Percentiles rank a stretch among this genome's conserved stretches.
Evolutionary conservation across 2,113 vertebrate genomes (phyloP).

Genomic region (Xiphophorus maculatus): DNA sequence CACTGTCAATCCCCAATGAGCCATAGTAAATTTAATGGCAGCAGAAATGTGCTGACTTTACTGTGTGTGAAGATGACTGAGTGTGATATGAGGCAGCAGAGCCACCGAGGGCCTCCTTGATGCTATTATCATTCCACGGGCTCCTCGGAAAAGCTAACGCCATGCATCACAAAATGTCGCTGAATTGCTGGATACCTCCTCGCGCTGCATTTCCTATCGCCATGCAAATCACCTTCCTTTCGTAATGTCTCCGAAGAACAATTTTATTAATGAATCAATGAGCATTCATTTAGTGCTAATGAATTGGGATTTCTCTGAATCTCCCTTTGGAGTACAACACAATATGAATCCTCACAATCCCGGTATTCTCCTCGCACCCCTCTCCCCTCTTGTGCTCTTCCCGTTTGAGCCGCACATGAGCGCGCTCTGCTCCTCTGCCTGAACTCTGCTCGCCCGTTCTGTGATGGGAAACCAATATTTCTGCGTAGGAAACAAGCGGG

Average conservation of each 20-base stretch:
- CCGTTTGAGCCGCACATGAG: constrained; percentile 30
- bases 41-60: constrained; percentile 77
- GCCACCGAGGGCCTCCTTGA: constrained; percentile 51
- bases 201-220: neutral
- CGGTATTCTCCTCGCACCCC: constrained; percentile 15
- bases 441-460: constrained; percentile 39
- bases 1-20: constrained; percentile 68
- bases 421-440: constrained; percentile 24
- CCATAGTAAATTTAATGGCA: constrained; percentile 67
- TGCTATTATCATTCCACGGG: constrained; percentile 56
- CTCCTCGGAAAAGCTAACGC: constrained; percentile 58
- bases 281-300: constrained; percentile 31
- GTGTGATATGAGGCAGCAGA: constrained; percentile 61
- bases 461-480: constrained; percentile 42
- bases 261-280: constrained; percentile 49
- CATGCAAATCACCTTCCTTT: constrained; percentile 27
- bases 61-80: constrained; percentile 78
- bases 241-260: constrained; percentile 22
- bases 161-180: constrained; percentile 54
- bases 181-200: constrained; percentile 10
- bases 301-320: constrained; percentile 42
- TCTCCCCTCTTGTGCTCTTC: neutral
- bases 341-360: constrained; percentile 30
- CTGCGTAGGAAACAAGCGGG: constrained; percentile 38
- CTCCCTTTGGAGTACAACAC: neutral